A percentile compares a stretch with the other conserved stretches of the same genome.
These are phyloP conservation scores for Atethmia centrago DNA, from an alignment of 2,888 invertebrate species.

Conservation along the genomic window DNA sequence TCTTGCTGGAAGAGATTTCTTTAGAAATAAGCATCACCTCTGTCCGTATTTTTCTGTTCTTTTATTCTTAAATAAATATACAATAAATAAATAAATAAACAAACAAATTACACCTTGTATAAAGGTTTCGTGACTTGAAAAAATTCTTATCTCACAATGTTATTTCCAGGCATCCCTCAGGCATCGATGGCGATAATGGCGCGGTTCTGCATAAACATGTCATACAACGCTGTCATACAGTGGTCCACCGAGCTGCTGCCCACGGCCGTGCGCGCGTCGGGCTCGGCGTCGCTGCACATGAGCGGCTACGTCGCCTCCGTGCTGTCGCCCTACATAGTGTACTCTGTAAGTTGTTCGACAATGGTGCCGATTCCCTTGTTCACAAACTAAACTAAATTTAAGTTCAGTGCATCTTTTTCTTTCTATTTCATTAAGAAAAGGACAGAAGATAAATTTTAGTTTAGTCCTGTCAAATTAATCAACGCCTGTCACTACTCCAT, in stretches of 20 bases:
- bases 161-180: constrained; percentile 60
- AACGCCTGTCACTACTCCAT: too few species aligned
- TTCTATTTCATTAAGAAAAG: too few species aligned
- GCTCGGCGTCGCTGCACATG: constrained; percentile 85
- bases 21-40: too few species aligned
- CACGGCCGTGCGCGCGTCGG: constrained; percentile 84
- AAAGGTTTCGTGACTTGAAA: neutral
- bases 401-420: too few species aligned
- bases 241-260: constrained; percentile 87
- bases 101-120: neutral
- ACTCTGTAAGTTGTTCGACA: constrained; percentile 84
- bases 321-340: constrained; percentile 85
- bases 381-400: too few species aligned
- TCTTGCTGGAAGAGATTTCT: too few species aligned
- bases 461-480: too few species aligned
- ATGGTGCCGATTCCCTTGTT: too few species aligned
- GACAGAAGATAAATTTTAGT: too few species aligned
- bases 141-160: neutral
- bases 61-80: too few species aligned
- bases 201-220: constrained; percentile 87
- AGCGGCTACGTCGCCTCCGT: constrained; percentile 84
- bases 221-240: constrained; percentile 86
- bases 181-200: constrained; percentile 83
- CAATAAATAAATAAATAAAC: too few species aligned
- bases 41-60: too few species aligned